Evolutionary conservation across 1,140 invertebrate species (phyloP).

Genomic region (Euschistus heros): DNA sequence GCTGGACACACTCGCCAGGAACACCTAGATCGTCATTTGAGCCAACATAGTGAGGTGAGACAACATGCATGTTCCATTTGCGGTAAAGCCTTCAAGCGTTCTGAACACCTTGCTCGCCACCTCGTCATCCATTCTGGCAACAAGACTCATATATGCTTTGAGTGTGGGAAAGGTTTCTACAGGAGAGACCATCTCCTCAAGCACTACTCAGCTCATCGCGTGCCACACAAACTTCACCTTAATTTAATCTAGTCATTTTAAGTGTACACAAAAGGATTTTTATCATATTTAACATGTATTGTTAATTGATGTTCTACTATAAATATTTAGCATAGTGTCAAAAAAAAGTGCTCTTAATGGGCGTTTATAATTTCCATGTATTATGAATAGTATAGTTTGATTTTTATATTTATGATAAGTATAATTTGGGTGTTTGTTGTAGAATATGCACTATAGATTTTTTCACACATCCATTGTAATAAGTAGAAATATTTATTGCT

Average conservation of each 20-base stretch:
- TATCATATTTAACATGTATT: too few species aligned
- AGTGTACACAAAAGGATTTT: too few species aligned
- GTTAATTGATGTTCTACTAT: too few species aligned
- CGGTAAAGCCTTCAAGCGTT: slow-evolving; percentile 70
- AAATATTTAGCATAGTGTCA: too few species aligned
- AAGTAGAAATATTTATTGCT: too few species aligned
- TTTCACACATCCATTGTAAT: too few species aligned
- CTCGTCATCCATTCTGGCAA: slow-evolving; percentile 75
- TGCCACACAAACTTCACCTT: slow-evolving; percentile 12
- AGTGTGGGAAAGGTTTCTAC: slow-evolving; percentile 67
- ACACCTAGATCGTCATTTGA: slow-evolving; percentile 32
- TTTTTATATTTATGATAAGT: too few species aligned
- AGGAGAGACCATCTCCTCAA: slow-evolving; percentile 60
- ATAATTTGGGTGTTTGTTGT: too few species aligned
- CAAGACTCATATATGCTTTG: slow-evolving; percentile 69
- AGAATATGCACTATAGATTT: background rate
- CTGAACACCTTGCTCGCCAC: slow-evolving; percentile 70
- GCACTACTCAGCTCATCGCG: slow-evolving; percentile 27
- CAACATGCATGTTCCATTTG: slow-evolving; percentile 68
- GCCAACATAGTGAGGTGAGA: slow-evolving; percentile 31
- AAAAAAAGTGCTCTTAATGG: too few species aligned
- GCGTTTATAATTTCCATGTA: too few species aligned
- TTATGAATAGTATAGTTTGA: too few species aligned
- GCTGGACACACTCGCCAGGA: slow-evolving; percentile 32
- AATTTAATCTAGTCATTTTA: slow-evolving; percentile 4